Percentiles rank a stretch among this genome's conserved stretches.
phyloP scores from a whole-genome alignment of 2,888 invertebrate genomes.

The Thumatha senex region DNA sequence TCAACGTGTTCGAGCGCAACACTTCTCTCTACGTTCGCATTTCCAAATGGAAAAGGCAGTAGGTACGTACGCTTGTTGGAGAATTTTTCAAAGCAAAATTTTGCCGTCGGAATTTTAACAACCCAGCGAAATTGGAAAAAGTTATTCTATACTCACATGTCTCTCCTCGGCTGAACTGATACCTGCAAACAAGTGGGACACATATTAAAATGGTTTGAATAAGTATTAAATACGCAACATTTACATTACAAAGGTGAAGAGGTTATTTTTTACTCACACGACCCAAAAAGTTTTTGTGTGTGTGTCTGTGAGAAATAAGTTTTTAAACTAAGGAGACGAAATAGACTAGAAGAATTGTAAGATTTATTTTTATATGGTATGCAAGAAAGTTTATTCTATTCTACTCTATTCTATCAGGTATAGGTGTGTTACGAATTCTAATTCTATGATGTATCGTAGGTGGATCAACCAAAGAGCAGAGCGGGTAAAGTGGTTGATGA shows the following conservation, averaged over 20 bases:
- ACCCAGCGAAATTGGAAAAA: conserved; percentile 62
- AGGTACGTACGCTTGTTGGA: conserved; percentile 50
- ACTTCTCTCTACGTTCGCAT: conserved; percentile 67
- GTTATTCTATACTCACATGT: conserved; percentile 76
- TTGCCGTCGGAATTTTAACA: conserved; percentile 67
- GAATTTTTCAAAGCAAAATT: conserved; percentile 73
- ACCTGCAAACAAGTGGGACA: conserved; percentile 63
- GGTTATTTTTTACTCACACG: no score
- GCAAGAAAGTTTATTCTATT: no score
- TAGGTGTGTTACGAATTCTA: no score
- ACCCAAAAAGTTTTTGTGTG: neutral
- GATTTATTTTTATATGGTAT: no score
- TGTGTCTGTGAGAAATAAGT: no score
- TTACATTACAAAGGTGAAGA: conserved; percentile 1
- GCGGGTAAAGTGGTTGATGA: conserved; percentile 66
- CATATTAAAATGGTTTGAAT: conserved; percentile 19
- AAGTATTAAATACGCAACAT: conserved; percentile 12
- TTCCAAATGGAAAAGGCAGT: conserved; percentile 76
- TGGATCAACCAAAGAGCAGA: conserved; percentile 45
- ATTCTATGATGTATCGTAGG: conserved; percentile 10
- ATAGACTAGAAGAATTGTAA: no score
- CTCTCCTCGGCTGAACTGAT: conserved; percentile 81
- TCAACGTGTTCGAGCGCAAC: conserved; percentile 82
- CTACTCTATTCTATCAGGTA: no score
- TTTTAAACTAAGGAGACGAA: no score